These are phyloP conservation scores for Synanthedon myopaeformis DNA, from an alignment of 2,888 invertebrate species.

Conservation along the genomic window DNA sequence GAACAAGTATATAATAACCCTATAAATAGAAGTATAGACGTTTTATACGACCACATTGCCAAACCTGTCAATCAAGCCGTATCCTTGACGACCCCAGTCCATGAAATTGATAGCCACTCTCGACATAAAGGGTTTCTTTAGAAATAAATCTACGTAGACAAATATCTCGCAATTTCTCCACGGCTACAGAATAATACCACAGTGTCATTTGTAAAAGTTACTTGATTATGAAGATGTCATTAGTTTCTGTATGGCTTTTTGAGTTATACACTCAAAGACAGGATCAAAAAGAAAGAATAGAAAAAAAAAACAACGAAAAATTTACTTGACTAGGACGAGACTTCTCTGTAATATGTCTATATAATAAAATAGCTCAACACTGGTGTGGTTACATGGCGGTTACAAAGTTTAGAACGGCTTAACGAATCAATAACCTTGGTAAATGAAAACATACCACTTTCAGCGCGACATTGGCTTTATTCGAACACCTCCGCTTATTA, in stretches of 20 bases:
- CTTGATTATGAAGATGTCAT: no score
- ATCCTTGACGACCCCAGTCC: conserved; percentile 35
- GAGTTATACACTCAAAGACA: no score
- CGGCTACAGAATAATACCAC: no score
- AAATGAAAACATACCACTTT: conserved; percentile 17
- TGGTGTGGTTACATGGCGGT: not conserved
- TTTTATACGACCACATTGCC: conserved; percentile 30
- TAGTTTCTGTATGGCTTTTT: no score
- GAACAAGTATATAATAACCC: conserved; percentile 3
- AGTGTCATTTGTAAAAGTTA: no score
- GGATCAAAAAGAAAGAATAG: no score
- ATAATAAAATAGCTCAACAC: no score
- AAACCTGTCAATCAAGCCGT: conserved; percentile 46
- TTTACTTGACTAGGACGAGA: no score
- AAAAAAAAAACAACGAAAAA: no score
- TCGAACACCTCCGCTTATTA: not conserved
- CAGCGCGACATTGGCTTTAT: conserved; percentile 24
- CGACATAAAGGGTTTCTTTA: conserved; percentile 20
- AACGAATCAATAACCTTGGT: conserved; percentile 23
- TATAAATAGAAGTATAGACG: conserved; percentile 10
- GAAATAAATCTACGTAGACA: conserved; percentile 1
- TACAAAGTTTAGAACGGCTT: conserved; percentile 8
- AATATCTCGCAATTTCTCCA: not conserved
- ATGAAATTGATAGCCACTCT: conserved; percentile 46
- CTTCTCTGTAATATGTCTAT: no score